phyloP scores from a whole-genome alignment of 2,113 vertebrate species.

The Melanerpes formicivorus region DNA sequence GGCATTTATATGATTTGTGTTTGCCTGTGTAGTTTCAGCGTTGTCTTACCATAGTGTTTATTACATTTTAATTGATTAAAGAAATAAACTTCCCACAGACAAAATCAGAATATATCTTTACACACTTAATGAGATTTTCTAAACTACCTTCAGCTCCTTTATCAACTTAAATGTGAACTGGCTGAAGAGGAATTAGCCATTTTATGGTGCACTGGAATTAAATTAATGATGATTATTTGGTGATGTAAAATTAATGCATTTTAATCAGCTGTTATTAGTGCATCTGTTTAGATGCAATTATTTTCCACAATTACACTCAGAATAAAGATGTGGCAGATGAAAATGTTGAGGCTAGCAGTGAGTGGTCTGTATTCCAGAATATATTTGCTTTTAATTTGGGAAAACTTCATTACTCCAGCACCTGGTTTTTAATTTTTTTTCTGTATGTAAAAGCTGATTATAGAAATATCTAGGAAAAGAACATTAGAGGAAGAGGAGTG shows the following conservation, averaged over 20 bases:
- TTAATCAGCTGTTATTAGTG: slow-evolving; percentile 47
- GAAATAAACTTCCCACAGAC: neutral
- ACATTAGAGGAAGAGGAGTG: neutral
- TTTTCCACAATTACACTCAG: neutral
- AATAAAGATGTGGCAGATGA: neutral
- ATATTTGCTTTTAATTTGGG: neutral
- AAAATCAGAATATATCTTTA: neutral
- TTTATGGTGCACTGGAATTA: slow-evolving; percentile 22
- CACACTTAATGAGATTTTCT: slow-evolving; percentile 39
- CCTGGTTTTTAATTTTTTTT: neutral
- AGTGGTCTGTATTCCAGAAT: neutral
- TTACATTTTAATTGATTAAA: slow-evolving; percentile 10
- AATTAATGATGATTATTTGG: slow-evolving; percentile 49
- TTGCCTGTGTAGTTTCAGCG: neutral
- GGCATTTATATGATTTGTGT: neutral
- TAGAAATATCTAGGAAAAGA: neutral
- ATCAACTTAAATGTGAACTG: neutral
- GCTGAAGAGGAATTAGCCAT: slow-evolving; percentile 44
- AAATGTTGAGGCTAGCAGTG: neutral
- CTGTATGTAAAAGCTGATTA: neutral
- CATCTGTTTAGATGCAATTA: slow-evolving; percentile 1
- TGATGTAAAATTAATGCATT: slow-evolving; percentile 54
- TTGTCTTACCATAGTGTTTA: neutral
- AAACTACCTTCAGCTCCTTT: neutral
- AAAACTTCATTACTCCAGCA: neutral